Evolutionary conservation across 1,140 invertebrate genomes (phyloP).

Genomic region (Lepidurus packardi): DNA sequence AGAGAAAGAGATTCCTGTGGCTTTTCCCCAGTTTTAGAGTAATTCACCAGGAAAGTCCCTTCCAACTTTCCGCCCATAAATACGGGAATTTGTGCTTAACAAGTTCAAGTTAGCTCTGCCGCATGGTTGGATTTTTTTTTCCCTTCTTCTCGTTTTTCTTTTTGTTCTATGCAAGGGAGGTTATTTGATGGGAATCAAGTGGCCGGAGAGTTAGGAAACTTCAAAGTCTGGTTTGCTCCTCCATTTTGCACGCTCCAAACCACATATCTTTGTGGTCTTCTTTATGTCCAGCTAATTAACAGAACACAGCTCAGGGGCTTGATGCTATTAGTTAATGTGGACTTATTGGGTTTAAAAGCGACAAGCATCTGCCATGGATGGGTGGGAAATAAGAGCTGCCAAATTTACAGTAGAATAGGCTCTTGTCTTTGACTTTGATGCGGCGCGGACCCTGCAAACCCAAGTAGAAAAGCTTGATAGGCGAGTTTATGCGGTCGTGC

Average conservation of each 20-base stretch:
- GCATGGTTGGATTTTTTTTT: background rate
- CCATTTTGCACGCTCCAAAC: background rate
- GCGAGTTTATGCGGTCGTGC: background rate
- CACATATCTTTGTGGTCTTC: slow-evolving; percentile 12
- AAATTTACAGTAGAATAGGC: slow-evolving; percentile 12
- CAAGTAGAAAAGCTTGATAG: background rate
- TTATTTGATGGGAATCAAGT: background rate
- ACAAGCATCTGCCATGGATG: background rate
- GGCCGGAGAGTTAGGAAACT: background rate
- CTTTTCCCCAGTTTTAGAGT: background rate
- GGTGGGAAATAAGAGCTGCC: background rate
- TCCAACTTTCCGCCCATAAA: background rate
- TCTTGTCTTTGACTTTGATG: slow-evolving; percentile 15
- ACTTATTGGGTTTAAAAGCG: slow-evolving; percentile 9
- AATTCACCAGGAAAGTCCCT: background rate
- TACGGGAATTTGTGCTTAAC: background rate
- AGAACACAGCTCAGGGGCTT: background rate
- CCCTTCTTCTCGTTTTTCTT: background rate
- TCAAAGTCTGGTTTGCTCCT: background rate
- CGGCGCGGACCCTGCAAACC: background rate
- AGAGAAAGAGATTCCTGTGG: background rate
- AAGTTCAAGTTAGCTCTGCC: slow-evolving; percentile 10
- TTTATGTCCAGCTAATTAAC: slow-evolving; percentile 14
- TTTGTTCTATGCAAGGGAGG: background rate
- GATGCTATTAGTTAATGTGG: slow-evolving; percentile 17